These are phyloP conservation scores for Scaptomyza caliginosa DNA, from an alignment of 2,888 invertebrate species.

Conservation along the genomic window DNA sequence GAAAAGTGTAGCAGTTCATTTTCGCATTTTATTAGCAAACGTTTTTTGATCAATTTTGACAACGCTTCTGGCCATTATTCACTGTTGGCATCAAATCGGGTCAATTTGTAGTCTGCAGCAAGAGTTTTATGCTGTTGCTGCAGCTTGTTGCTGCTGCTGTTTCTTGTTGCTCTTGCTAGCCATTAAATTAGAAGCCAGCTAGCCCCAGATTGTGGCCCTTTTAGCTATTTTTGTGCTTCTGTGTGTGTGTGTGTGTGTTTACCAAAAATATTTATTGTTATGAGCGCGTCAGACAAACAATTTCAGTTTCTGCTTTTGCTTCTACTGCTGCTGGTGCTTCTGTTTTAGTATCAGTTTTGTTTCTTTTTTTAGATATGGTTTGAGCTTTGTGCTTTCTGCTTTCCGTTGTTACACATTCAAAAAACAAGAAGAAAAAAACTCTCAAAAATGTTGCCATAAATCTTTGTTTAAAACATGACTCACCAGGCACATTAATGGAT, in stretches of 20 bases:
- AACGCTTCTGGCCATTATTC: conserved; percentile 37
- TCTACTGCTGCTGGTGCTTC: no score
- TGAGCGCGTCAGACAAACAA: conserved; percentile 26
- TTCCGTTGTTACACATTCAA: background rate
- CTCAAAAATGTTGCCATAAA: conserved; percentile 13
- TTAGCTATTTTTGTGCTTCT: background rate
- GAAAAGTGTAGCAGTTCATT: background rate
- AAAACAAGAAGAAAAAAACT: no score
- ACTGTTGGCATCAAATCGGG: conserved; percentile 27
- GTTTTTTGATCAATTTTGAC: conserved; percentile 49
- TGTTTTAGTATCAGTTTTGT: background rate
- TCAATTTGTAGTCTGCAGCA: conserved; percentile 44
- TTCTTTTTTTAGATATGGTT: background rate
- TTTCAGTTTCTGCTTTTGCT: conserved; percentile 9
- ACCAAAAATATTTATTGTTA: conserved; percentile 45
- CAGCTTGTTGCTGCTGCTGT: background rate
- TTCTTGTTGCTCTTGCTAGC: conserved; percentile 1
- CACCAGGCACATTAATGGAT: conserved; percentile 23
- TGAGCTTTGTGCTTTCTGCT: background rate
- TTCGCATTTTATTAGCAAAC: conserved; percentile 13
- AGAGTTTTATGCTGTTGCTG: background rate
- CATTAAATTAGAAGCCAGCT: conserved; percentile 29
- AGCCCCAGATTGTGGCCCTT: conserved; percentile 15
- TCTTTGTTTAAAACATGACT: conserved; percentile 36
- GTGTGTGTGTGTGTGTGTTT: background rate